These are phyloP conservation scores for Drosophila guanche DNA, from an alignment of 1,140 invertebrate species.

Conservation along the genomic window DNA sequence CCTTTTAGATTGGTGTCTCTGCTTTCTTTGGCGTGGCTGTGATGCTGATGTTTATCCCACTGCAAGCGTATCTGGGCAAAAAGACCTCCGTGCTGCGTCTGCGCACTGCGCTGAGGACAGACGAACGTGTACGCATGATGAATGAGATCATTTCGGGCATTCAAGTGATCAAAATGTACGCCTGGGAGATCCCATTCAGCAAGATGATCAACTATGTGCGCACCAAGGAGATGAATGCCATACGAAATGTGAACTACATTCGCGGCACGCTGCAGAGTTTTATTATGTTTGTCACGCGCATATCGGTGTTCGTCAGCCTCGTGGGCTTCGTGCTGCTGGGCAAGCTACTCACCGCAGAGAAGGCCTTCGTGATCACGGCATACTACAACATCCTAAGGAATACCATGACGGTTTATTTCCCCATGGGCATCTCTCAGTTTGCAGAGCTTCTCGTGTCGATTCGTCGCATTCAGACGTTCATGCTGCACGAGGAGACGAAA, in stretches of 20 bases:
- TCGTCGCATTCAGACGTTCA: constrained; percentile 88
- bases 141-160: constrained; percentile 96
- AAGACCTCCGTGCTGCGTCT: constrained; percentile 87
- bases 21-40: constrained; percentile 91
- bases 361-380: constrained; percentile 89
- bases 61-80: constrained; percentile 92
- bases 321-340: constrained; percentile 89
- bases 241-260: constrained; percentile 88
- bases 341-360: constrained; percentile 85
- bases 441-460: constrained; percentile 89
- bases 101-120: constrained; percentile 89
- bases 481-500: constrained; percentile 87
- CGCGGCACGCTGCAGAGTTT: constrained; percentile 90
- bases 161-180: constrained; percentile 96
- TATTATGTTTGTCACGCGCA: constrained; percentile 89
- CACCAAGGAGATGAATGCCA: constrained; percentile 85
- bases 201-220: constrained; percentile 86
- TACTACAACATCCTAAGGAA: constrained; percentile 90
- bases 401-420: constrained; percentile 91
- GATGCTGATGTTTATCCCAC: constrained; percentile 91
- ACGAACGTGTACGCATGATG: constrained; percentile 93
- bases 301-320: constrained; percentile 91
- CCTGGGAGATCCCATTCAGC: constrained; percentile 92
- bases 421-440: constrained; percentile 87
- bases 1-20: constrained; percentile 87